phyloP scores from a whole-genome alignment of 1,140 invertebrate species.

The Wasmannia auropunctata region DNA sequence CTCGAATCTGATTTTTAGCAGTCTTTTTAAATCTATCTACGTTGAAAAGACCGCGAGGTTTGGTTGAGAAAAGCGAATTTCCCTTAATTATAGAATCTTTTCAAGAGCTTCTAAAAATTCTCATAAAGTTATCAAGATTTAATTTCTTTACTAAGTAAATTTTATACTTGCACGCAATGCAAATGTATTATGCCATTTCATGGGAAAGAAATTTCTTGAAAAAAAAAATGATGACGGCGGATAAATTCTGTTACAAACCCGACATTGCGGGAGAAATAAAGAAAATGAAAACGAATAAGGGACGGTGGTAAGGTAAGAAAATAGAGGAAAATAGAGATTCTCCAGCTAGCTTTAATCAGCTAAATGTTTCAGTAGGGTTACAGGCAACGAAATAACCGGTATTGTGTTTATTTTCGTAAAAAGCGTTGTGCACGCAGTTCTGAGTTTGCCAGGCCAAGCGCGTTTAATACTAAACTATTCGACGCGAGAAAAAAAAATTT shows the following conservation, averaged over 20 bases:
- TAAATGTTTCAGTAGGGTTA: background rate
- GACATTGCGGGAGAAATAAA: background rate
- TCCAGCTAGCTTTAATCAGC: background rate
- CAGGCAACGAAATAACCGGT: background rate
- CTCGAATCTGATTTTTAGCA: background rate
- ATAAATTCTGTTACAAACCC: background rate
- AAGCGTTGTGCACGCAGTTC: background rate
- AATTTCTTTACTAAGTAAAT: constrained; percentile 7
- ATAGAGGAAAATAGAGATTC: background rate
- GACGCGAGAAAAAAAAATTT: constrained; percentile 13
- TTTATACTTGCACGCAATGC: background rate
- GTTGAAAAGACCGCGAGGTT: background rate
- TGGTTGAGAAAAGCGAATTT: background rate
- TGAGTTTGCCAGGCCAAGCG: background rate
- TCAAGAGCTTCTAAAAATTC: background rate
- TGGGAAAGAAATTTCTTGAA: background rate
- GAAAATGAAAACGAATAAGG: background rate
- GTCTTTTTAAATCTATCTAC: background rate
- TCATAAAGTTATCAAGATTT: background rate
- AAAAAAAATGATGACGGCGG: background rate
- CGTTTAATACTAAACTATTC: constrained; percentile 34
- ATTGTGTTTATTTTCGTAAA: background rate
- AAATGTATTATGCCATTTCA: background rate
- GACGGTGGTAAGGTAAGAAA: background rate
- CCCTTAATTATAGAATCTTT: background rate